phyloP scores from a whole-genome alignment of 2,797 vertebrate species.

The Cheirogaleus major region DNA sequence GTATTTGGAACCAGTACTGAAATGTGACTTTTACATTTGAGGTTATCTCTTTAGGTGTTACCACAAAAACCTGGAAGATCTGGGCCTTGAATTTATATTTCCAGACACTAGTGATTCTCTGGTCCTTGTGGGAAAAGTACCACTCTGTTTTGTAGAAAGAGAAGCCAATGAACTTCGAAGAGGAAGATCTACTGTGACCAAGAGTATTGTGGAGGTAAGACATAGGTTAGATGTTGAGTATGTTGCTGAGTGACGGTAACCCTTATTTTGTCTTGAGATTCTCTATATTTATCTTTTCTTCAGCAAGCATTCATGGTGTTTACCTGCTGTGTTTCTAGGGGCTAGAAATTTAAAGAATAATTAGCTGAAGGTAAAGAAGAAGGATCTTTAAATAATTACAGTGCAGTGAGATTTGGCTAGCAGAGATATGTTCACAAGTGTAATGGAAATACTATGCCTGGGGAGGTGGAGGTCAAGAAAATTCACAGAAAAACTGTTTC shows the following conservation, averaged over 20 bases:
- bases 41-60: constrained; percentile 88
- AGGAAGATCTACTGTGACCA: constrained; percentile 91
- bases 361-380: neutral
- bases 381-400: neutral
- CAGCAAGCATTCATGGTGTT: neutral
- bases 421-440: neutral
- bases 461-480: neutral
- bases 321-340: neutral
- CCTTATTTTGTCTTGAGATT: constrained; percentile 35
- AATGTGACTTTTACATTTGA: constrained; percentile 46
- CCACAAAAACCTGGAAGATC: constrained; percentile 87
- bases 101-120: constrained; percentile 82
- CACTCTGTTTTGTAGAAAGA: constrained; percentile 94
- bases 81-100: constrained; percentile 93
- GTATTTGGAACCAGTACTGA: neutral
- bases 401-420: neutral
- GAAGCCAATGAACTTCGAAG: constrained; percentile 93
- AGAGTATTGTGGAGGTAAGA: constrained; percentile 92
- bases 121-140: constrained; percentile 92
- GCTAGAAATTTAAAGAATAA: constrained; percentile 32
- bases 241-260: neutral
- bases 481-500: neutral
- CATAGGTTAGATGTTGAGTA: neutral
- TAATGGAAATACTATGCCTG: neutral
- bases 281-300: neutral